These are phyloP conservation scores for Cottoperca gobio DNA, from an alignment of 2,797 vertebrate species.

Conservation along the genomic window DNA sequence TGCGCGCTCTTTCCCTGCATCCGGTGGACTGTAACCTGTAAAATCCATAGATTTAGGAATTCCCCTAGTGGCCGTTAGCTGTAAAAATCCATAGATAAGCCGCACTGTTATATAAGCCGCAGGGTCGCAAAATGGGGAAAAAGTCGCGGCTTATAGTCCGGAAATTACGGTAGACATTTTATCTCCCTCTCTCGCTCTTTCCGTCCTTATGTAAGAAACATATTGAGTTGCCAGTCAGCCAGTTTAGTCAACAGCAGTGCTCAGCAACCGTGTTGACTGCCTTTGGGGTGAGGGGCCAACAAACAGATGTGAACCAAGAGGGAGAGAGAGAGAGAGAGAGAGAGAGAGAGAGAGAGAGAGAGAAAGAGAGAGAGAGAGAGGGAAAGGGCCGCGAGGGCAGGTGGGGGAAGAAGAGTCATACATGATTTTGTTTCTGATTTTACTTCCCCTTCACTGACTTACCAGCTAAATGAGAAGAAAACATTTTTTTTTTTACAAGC, in stretches of 20 bases:
- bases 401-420: conserved; percentile 56
- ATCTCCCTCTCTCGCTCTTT: not conserved
- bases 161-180: no score
- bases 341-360: conserved; percentile 39
- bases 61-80: no score
- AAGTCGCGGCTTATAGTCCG: no score
- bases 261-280: conserved; percentile 75
- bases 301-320: conserved; percentile 81
- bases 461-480: conserved; percentile 30
- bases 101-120: no score
- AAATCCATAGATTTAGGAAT: no score
- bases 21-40: no score
- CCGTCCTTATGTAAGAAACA: conserved; percentile 76
- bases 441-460: conserved; percentile 22
- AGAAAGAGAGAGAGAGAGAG: conserved; percentile 6
- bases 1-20: no score
- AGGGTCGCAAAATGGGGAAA: no score
- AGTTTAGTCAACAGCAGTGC: conserved; percentile 74
- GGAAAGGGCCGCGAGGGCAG: conserved; percentile 47
- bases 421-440: conserved; percentile 74
- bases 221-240: conserved; percentile 78
- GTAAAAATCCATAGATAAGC: no score
- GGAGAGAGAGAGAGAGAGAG: conserved; percentile 29
- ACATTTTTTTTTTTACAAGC: conserved; percentile 27
- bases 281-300: conserved; percentile 64